phyloP scores from a whole-genome alignment of 2,797 vertebrate species.

The Tachyglossus aculeatus region DNA sequence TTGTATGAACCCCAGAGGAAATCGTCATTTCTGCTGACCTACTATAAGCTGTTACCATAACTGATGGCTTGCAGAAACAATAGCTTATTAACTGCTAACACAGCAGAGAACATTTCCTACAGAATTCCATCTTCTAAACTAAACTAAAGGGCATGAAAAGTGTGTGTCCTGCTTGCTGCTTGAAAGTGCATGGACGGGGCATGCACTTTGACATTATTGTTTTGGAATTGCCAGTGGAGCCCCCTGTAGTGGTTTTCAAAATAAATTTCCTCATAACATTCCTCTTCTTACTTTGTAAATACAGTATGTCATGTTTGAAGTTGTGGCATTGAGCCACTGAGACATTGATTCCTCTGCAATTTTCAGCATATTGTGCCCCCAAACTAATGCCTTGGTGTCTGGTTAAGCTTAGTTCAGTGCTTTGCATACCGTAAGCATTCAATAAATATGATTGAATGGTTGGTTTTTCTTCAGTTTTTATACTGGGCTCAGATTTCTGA shows the following conservation, averaged over 20 bases:
- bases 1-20: background rate
- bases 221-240: no score
- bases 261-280: no score
- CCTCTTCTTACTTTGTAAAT: no score
- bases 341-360: background rate
- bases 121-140: background rate
- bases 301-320: no score
- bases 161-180: background rate
- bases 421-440: no score
- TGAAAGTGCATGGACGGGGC: background rate
- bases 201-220: no score
- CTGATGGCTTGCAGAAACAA: background rate
- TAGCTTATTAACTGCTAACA: background rate
- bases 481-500: no score
- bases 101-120: background rate
- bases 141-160: background rate
- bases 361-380: background rate
- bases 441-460: no score
- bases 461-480: no score
- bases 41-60: accelerated
- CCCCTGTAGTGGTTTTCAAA: no score
- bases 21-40: background rate
- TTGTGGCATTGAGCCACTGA: no score
- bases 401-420: background rate
- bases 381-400: background rate